Conservation (phyloP, 2,113 vertebrate genomes). For the Saguinus midas region DNA sequence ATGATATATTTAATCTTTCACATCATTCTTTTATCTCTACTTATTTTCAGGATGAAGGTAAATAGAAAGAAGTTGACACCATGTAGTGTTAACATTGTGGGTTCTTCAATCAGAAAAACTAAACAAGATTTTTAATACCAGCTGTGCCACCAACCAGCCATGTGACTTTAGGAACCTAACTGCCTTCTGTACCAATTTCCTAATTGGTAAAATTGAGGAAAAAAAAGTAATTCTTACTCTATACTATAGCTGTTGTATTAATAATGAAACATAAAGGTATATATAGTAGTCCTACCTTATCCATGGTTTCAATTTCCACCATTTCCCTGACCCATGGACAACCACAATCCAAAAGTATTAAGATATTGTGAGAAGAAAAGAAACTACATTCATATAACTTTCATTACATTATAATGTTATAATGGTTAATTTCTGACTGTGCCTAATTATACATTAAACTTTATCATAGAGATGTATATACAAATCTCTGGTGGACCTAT, state of each 20-base stretch:
- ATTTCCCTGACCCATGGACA: neutral
- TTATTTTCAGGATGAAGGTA: constrained; percentile 20
- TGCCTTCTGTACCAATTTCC: neutral
- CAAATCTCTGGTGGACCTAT: neutral
- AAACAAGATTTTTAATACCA: constrained; percentile 1
- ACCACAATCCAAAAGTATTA: neutral
- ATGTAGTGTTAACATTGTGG: neutral
- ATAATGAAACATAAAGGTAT: neutral
- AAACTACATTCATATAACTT: neutral
- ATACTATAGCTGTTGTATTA: neutral
- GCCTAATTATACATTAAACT: neutral
- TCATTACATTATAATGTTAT: neutral
- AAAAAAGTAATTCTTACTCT: neutral
- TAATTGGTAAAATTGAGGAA: neutral
- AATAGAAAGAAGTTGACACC: neutral
- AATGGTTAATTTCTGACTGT: neutral
- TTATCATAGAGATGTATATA: neutral
- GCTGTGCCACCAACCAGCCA: neutral
- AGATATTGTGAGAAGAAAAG: neutral
- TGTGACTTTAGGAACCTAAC: neutral
- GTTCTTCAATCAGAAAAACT: neutral
- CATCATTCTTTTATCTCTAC: constrained; percentile 10
- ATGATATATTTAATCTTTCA: neutral
- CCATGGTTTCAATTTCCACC: neutral
- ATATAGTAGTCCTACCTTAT: neutral